Conservation (phyloP, 2,797 vertebrate species). For the Ctenosaura bakeri region DNA sequence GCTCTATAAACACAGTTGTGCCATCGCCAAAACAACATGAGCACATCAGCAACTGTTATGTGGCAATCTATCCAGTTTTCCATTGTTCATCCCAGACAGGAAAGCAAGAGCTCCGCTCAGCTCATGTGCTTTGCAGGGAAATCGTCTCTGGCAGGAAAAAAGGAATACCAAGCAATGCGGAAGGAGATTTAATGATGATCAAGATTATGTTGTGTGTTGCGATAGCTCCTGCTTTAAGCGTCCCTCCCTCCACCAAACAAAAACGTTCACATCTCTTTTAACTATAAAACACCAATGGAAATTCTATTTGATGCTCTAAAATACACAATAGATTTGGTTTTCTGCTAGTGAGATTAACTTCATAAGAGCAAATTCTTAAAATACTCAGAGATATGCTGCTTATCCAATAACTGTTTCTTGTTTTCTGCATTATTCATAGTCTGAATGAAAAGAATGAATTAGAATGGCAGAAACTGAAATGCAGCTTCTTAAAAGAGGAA, state of each 20-base stretch:
- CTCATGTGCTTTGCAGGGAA: background rate
- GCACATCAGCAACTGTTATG: background rate
- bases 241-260: background rate
- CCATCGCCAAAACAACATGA: background rate
- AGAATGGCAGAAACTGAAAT: background rate
- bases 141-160: background rate
- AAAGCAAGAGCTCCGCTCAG: background rate
- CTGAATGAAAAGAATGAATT: background rate
- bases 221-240: background rate
- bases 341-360: background rate
- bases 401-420: background rate
- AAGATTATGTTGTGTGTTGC: background rate
- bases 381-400: background rate
- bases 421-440: background rate
- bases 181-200: background rate
- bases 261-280: background rate
- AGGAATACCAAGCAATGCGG: background rate
- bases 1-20: background rate
- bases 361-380: background rate
- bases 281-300: background rate
- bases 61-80: background rate
- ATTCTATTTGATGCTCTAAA: background rate
- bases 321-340: background rate
- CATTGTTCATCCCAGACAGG: background rate
- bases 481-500: background rate